These are phyloP conservation scores for Prolemur simus DNA, from an alignment of 2,113 vertebrate genomes.

Conservation along the genomic window DNA sequence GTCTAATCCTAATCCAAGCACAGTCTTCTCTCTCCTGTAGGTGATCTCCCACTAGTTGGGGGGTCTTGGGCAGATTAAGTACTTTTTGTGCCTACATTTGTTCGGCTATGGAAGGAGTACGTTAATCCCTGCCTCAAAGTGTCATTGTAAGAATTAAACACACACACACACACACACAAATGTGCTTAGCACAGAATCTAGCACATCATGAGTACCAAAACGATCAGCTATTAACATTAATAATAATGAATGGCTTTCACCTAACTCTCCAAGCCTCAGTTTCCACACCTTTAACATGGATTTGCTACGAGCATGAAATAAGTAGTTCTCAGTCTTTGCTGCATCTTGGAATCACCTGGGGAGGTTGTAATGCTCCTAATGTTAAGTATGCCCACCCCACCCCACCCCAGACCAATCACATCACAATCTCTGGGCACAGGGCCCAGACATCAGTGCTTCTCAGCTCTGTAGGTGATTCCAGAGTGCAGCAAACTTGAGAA, in stretches of 20 bases:
- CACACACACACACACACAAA: background rate
- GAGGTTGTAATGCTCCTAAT: background rate
- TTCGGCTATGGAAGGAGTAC: background rate
- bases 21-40: background rate
- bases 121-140: background rate
- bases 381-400: background rate
- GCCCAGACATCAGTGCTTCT: background rate
- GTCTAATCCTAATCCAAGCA: background rate
- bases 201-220: background rate
- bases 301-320: background rate
- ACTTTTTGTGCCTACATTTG: background rate
- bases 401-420: background rate
- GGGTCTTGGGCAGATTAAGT: background rate
- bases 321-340: constrained; percentile 25
- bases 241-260: background rate
- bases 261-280: background rate
- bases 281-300: background rate
- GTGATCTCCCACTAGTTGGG: background rate
- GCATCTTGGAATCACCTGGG: constrained; percentile 15
- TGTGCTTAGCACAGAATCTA: background rate
- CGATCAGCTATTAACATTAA: background rate
- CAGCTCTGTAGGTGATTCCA: background rate
- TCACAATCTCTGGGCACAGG: background rate
- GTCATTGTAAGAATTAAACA: constrained; percentile 16
- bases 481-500: background rate